Evolutionary conservation across 2,797 vertebrate genomes (phyloP).

Genomic region (Rachycentron canadum): DNA sequence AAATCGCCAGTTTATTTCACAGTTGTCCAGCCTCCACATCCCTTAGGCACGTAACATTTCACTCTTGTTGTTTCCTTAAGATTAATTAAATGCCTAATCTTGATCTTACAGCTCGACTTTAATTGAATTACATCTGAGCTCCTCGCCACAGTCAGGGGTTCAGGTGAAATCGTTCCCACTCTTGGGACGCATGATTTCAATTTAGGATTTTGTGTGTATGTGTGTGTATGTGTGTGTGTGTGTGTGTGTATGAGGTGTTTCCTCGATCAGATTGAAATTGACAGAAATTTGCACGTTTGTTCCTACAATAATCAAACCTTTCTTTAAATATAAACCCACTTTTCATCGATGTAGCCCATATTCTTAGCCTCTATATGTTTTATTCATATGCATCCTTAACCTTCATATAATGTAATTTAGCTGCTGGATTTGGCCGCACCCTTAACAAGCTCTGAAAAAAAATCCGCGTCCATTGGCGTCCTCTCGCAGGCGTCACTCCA

Average conservation of each 20-base stretch:
- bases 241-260: slow-evolving; percentile 2
- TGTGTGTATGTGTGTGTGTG: neutral
- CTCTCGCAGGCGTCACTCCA: slow-evolving; percentile 71
- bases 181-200: slow-evolving; percentile 29
- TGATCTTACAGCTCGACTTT: slow-evolving; percentile 42
- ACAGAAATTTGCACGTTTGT: slow-evolving; percentile 1
- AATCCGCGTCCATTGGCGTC: slow-evolving; percentile 71
- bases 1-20: neutral
- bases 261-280: slow-evolving; percentile 11
- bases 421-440: slow-evolving; percentile 77
- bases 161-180: slow-evolving; percentile 35
- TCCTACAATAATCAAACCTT: neutral
- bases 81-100: slow-evolving; percentile 53
- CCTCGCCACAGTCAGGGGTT: slow-evolving; percentile 16
- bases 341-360: neutral
- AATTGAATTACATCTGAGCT: slow-evolving; percentile 51
- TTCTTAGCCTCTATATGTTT: slow-evolving; percentile 29
- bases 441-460: slow-evolving; percentile 69
- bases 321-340: slow-evolving; percentile 19
- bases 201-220: slow-evolving; percentile 3
- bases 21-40: slow-evolving; percentile 8
- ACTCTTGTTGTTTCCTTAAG: slow-evolving; percentile 41
- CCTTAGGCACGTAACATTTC: slow-evolving; percentile 21
- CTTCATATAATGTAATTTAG: slow-evolving; percentile 66
- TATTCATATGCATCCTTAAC: slow-evolving; percentile 56